Conservation (phyloP, 2,888 invertebrate species). For the Drymonia ruficornis region DNA sequence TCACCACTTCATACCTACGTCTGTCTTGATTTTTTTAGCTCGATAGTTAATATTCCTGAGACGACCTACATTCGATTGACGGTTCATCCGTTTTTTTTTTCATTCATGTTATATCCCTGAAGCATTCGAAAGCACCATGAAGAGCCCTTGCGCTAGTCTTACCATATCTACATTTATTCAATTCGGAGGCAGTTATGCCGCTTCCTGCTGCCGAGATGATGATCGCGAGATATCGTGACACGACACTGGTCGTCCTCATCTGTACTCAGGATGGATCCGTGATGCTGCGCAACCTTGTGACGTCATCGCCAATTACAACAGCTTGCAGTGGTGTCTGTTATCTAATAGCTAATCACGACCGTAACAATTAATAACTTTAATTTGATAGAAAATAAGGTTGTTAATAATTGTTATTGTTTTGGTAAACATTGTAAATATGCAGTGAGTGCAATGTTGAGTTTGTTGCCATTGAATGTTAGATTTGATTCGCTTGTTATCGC, state of each 20-base stretch:
- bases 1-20: too few relatives aligned
- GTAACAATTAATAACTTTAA: constrained; percentile 41
- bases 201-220: constrained; percentile 65
- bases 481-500: background rate
- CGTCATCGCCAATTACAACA: constrained; percentile 59
- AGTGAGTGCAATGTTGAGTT: background rate
- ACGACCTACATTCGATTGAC: too few relatives aligned
- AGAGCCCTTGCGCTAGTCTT: too few relatives aligned
- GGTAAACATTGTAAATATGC: background rate
- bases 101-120: too few relatives aligned
- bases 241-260: constrained; percentile 62
- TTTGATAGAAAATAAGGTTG: background rate
- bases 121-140: too few relatives aligned
- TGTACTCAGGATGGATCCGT: constrained; percentile 48
- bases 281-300: constrained; percentile 60
- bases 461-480: background rate
- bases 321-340: constrained; percentile 49
- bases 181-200: constrained; percentile 1
- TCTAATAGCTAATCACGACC: constrained; percentile 55
- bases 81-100: too few relatives aligned
- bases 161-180: background rate
- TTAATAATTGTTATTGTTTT: background rate
- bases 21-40: background rate
- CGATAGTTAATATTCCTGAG: background rate
- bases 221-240: constrained; percentile 61